These are phyloP conservation scores for Hapalemur alaotrensis DNA, from an alignment of 2,797 vertebrate species.

Conservation along the genomic window DNA sequence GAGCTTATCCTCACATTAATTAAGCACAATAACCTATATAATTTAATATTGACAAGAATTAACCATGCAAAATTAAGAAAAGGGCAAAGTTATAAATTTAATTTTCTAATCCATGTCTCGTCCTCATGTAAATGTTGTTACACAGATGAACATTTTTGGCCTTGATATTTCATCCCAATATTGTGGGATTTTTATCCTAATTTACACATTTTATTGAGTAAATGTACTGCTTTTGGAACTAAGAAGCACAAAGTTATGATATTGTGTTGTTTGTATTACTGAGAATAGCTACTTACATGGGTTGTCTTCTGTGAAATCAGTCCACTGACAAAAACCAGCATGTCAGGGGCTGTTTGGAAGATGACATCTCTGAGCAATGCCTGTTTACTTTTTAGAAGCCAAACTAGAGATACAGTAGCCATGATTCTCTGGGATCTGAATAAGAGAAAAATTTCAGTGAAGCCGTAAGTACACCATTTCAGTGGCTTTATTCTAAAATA, in stretches of 20 bases:
- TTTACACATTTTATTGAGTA: background rate
- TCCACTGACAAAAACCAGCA: background rate
- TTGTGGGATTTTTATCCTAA: background rate
- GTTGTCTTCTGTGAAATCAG: background rate
- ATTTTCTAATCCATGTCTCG: background rate
- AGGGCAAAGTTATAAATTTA: conserved; percentile 47
- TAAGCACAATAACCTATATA: conserved; percentile 9
- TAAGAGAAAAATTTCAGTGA: background rate
- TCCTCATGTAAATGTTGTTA: background rate
- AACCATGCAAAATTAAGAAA: background rate
- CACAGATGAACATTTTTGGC: background rate
- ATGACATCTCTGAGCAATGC: background rate
- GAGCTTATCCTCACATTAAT: conserved; percentile 30
- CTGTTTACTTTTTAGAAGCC: background rate
- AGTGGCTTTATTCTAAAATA: background rate
- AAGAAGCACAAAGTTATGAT: background rate
- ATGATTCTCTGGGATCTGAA: background rate
- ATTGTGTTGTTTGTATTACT: background rate
- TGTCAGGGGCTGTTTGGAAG: background rate
- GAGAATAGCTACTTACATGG: background rate
- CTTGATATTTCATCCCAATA: background rate
- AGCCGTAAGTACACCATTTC: background rate
- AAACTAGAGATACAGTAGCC: background rate
- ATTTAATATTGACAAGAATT: conserved; percentile 41
- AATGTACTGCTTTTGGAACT: background rate